These are phyloP conservation scores for Ptilonorhynchus violaceus DNA, from an alignment of 2,113 vertebrate species.

Conservation along the genomic window DNA sequence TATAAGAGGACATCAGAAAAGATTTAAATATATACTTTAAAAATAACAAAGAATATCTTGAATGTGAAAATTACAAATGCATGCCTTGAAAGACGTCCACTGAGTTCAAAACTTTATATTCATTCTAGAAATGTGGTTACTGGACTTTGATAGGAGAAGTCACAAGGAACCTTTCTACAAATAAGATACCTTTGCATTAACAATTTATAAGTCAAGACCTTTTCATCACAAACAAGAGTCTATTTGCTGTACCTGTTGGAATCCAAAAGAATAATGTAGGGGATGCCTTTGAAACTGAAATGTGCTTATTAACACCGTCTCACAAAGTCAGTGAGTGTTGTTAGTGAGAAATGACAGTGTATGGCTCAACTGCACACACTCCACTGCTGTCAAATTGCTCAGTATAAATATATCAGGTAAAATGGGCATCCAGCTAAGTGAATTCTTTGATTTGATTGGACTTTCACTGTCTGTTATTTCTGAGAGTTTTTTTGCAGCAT, in stretches of 20 bases:
- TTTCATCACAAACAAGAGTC: constrained; percentile 34
- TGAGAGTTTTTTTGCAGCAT: neutral
- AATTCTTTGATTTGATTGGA: constrained; percentile 24
- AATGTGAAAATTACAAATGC: neutral
- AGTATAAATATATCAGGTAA: constrained; percentile 47
- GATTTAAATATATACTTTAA: neutral
- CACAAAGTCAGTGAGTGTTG: constrained; percentile 23
- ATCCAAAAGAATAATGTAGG: constrained; percentile 25
- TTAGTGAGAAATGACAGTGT: constrained; percentile 37
- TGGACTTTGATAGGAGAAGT: neutral
- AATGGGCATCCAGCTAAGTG: constrained; percentile 52
- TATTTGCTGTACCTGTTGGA: constrained; percentile 44
- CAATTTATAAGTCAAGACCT: constrained; percentile 35
- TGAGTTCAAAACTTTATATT: neutral
- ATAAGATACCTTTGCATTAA: constrained; percentile 32
- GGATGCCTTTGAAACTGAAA: constrained; percentile 56
- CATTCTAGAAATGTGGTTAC: neutral
- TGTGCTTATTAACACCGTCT: constrained; percentile 49
- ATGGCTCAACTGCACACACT: constrained; percentile 9
- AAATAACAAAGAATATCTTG: neutral
- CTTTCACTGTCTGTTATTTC: constrained; percentile 7
- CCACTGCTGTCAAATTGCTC: constrained; percentile 55
- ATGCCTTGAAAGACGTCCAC: neutral
- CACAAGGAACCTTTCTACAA: neutral
- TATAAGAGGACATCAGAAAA: neutral